Base-by-base conservation (phyloP, 2,888 invertebrate genomes). In the Cerastis rubricosa region DNA sequence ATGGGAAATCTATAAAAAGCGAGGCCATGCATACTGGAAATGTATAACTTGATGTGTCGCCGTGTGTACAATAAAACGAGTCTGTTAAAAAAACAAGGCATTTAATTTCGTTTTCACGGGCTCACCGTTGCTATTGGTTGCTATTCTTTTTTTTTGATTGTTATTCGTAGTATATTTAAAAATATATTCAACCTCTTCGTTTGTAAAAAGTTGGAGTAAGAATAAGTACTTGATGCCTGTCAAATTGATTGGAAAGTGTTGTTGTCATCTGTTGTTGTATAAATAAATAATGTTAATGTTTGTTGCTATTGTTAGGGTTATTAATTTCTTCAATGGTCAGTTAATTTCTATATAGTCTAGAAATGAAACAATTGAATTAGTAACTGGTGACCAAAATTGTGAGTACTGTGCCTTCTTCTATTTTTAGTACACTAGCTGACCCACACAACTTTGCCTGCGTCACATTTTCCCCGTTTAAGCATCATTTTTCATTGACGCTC, bases 221-320 rank as follows among this genome's bases (percentile, higher is more conserved):
- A 22, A 69, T 4, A n/a, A n/a, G n/a, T n/a, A n/a, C 5, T 59
- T 59, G 6, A 49, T 19, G 19, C 8, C 29, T 65, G 14, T 45
- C 78, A 75, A 66, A 43, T n/a, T 66, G n/a, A 49, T 64, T n/a
- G 17, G 19, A 49, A 73, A 22, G 5, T 51, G 17, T 12, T 51
- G 19, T 71, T 35, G 35, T n/a, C 49, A 51, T n/a, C 35, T 47
- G 8, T 35, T 45, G 11, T 7, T 25, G 25, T 51, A 25, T 72
- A 71, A 47, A 47, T n/a, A 47, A 64, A 51, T 68, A 35, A 45
- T 17, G 12, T 45, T 45, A 45, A 70, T 70, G 19, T 19, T 22
- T 29, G 29, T 47, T 70, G 3, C 5, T 25, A 5, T 25, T 25
- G n/a, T 57, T 57, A 54, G 1, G 5, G 2, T 57, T 25, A 57